Evolutionary conservation across 2,113 vertebrate genomes (phyloP).

Genomic region (Callospermophilus lateralis): DNA sequence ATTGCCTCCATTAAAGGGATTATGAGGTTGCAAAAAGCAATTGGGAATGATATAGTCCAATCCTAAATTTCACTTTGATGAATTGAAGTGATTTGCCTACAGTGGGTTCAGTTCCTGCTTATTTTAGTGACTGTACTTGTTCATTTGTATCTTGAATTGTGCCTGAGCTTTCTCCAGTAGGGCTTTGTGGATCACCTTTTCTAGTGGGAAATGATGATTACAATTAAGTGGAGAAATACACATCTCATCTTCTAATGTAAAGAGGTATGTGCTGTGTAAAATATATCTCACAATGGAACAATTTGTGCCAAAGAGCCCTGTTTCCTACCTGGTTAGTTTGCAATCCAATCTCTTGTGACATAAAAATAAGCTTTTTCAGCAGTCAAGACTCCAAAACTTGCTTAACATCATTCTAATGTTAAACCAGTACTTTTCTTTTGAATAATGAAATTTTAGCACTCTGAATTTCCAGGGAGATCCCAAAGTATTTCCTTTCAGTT

Average conservation of each 20-base stretch:
- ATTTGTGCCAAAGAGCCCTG: background rate
- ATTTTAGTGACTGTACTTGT: background rate
- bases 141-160: conserved; percentile 52
- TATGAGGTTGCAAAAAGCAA: conserved; percentile 73
- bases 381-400: background rate
- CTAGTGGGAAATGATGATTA: conserved; percentile 34
- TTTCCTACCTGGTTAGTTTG: background rate
- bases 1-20: conserved; percentile 71
- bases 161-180: background rate
- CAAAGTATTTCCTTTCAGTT: background rate
- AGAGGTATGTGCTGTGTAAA: background rate
- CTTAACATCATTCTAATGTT: background rate
- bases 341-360: background rate
- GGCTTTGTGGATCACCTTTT: background rate
- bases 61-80: conserved; percentile 12
- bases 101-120: background rate
- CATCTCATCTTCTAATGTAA: background rate
- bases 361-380: background rate
- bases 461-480: background rate
- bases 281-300: background rate
- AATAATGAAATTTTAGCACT: background rate
- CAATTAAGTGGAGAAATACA: conserved; percentile 57
- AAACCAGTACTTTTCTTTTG: background rate
- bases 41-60: conserved; percentile 70
- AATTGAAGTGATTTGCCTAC: background rate